These are phyloP conservation scores for Xyrauchen texanus DNA, from an alignment of 2,113 vertebrate genomes.

Conservation along the genomic window DNA sequence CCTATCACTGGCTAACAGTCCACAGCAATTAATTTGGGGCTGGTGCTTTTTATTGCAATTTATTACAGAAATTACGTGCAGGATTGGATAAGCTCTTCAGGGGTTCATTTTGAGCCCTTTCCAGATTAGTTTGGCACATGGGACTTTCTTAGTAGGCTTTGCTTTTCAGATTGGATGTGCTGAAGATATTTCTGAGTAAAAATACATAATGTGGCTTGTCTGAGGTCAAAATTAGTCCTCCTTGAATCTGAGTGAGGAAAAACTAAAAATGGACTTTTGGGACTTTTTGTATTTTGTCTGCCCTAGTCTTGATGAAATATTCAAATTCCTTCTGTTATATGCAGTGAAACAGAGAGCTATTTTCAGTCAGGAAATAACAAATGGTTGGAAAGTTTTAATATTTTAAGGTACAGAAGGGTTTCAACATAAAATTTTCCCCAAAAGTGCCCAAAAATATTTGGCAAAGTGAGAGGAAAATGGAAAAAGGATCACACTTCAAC, in stretches of 20 bases:
- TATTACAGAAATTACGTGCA: too few relatives aligned
- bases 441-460: not conserved
- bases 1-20: too few relatives aligned
- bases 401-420: conserved; percentile 9
- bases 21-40: too few relatives aligned
- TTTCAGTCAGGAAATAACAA: not conserved
- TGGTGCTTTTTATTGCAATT: too few relatives aligned
- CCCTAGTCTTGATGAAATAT: not conserved
- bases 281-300: not conserved
- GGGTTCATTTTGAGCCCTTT: too few relatives aligned
- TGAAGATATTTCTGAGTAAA: conserved; percentile 51
- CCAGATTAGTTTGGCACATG: too few relatives aligned
- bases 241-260: too few relatives aligned
- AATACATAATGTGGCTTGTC: conserved; percentile 54
- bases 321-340: conserved; percentile 1
- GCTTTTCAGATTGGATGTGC: conserved; percentile 34
- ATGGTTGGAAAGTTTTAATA: conserved; percentile 17
- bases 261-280: too few relatives aligned
- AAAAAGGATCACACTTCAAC: too few relatives aligned
- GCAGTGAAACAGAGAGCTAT: not conserved
- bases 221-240: too few relatives aligned
- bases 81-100: too few relatives aligned
- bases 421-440: not conserved
- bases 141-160: conserved; percentile 11
- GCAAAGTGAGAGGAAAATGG: conserved; percentile 15